phyloP scores from a whole-genome alignment of 2,888 invertebrate species.

The Drosophila vallismaia region DNA sequence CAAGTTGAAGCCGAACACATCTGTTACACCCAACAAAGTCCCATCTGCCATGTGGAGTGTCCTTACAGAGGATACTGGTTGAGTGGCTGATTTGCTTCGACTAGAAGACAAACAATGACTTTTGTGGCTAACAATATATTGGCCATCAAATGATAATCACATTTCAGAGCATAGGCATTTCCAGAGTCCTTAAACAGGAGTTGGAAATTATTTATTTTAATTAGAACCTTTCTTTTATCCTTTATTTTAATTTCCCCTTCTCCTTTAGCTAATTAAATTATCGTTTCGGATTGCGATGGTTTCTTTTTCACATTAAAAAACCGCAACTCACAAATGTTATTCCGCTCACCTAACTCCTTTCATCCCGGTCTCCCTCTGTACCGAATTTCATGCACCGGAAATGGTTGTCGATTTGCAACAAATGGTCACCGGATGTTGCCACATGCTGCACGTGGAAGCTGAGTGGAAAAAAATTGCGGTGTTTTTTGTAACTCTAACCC shows the following conservation, averaged over 20 bases:
- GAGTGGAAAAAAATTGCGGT: conserved; percentile 24
- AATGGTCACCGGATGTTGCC: conserved; percentile 78
- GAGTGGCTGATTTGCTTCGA: conserved; percentile 26
- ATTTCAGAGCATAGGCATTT: background rate
- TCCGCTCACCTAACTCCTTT: conserved; percentile 9
- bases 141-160: conserved; percentile 19
- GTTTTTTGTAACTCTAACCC: conserved; percentile 64
- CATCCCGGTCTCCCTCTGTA: background rate
- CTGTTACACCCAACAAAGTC: conserved; percentile 10
- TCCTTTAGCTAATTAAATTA: conserved; percentile 57
- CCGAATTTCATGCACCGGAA: conserved; percentile 64
- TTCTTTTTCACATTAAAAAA: conserved; percentile 48
- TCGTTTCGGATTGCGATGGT: conserved; percentile 49
- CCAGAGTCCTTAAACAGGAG: background rate
- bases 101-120: conserved; percentile 37
- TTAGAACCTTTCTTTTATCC: background rate
- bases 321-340: conserved; percentile 56
- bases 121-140: conserved; percentile 4
- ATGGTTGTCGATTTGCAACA: conserved; percentile 76
- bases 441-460: conserved; percentile 64
- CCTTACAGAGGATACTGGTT: conserved; percentile 24
- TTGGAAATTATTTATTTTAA: background rate
- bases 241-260: too few species aligned
- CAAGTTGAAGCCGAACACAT: conserved; percentile 61
- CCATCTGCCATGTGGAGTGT: conserved; percentile 14